Base-by-base conservation (phyloP, 2,888 invertebrate species). In the Cheilosia urbana region DNA sequence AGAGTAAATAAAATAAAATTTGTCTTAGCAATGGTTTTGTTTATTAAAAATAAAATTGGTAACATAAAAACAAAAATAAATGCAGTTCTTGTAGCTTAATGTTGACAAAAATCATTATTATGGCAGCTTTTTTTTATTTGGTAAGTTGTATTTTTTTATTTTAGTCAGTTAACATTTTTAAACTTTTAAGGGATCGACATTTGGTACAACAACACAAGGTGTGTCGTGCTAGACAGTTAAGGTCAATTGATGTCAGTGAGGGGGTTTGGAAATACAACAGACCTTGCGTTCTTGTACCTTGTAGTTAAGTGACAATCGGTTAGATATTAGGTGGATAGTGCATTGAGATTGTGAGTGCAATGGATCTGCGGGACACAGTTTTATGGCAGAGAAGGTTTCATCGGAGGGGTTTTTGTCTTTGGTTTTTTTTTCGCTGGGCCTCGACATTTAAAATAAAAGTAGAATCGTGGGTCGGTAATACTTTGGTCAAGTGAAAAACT, bases 321-420 rank as follows among this genome's bases (percentile, higher is more conserved):
- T 15, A 19, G 4, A 45, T n/a, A 24, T 2, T 15, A 42, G 7
- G n/a, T 68, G 60, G 60, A 47, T 17, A 51, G 69, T 66, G 66
- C 75, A 40, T n/a, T n/a, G 66, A 19, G 40, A 68, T n/a, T 42
- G 77, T 77, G 53, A 49, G 75, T 75, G 75, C 75, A 75, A 19
- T n/a, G 21, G 30, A 53, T 27, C 47, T 21, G 19, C 5, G n/a
- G 57, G 45, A 47, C n/a, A 17, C 21, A 15, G 27, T 42, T 45
- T 57, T 11, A 53, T n/a, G 17, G 55, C 34, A 21, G 15, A 47
- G n/a, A 21, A 13, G 11, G 37, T 13, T 37, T 13, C 4, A 13
- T 37, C 13, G 37, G 13, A 37, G 13, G 37, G 37, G 4, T 11
- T 37, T 37, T 37, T 0, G 13, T 37, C 13, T 37, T 37, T 37